Evolutionary conservation across 2,113 vertebrate species (phyloP).

Genomic region (Butorides virescens): DNA sequence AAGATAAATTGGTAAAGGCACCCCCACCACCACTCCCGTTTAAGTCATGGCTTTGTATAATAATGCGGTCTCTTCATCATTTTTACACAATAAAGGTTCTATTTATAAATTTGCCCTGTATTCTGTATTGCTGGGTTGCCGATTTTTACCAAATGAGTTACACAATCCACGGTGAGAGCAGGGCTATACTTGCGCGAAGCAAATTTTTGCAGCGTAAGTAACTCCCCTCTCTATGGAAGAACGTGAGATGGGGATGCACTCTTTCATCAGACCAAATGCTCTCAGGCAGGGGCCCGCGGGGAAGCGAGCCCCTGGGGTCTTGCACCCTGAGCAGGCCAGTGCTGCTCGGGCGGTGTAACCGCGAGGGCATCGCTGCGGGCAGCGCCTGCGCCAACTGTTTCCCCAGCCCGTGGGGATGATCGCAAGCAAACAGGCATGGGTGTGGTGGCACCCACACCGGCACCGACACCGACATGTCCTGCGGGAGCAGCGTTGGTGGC

Average conservation of each 20-base stretch:
- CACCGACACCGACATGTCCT: rapidly evolving
- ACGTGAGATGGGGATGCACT: neutral
- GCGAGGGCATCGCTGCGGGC: rapidly evolving
- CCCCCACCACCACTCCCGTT: rapidly evolving
- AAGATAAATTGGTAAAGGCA: neutral
- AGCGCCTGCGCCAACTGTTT: rapidly evolving
- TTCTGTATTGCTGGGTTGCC: rapidly evolving
- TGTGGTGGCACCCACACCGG: neutral
- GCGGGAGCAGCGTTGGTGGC: neutral
- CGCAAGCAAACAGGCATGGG: rapidly evolving
- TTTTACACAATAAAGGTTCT: neutral
- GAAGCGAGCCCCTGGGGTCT: neutral
- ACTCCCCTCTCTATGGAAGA: neutral
- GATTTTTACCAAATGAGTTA: neutral
- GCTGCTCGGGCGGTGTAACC: rapidly evolving
- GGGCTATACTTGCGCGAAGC: neutral
- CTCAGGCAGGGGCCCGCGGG: neutral
- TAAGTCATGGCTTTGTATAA: neutral
- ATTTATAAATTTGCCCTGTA: neutral
- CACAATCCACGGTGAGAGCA: rapidly evolving
- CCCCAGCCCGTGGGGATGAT: rapidly evolving
- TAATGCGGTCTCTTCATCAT: neutral
- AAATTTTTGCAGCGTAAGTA: neutral
- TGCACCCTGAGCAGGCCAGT: neutral
- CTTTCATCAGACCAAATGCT: neutral